These are phyloP conservation scores for Prorops nasuta DNA, from an alignment of 1,140 invertebrate genomes.

Conservation along the genomic window DNA sequence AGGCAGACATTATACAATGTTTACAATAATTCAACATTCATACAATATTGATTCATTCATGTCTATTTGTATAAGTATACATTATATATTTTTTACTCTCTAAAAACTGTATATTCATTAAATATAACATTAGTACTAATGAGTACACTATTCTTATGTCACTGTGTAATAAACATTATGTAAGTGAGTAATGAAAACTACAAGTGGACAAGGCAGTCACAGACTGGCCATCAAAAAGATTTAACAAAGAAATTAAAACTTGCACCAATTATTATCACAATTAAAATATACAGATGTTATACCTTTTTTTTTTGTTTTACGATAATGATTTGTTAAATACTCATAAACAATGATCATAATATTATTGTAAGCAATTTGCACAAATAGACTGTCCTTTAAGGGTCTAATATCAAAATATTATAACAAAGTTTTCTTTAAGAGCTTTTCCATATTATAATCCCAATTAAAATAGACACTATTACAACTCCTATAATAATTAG, in stretches of 20 bases:
- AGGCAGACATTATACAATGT: slow-evolving; percentile 3
- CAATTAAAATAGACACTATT: slow-evolving; percentile 70
- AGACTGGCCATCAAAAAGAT: slow-evolving; percentile 20
- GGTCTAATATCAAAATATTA: neutral
- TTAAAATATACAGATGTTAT: too few relatives aligned
- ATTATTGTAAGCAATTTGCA: too few relatives aligned
- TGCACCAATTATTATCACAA: slow-evolving; percentile 28
- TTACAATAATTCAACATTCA: slow-evolving; percentile 10
- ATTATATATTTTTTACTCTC: neutral
- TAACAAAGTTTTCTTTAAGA: slow-evolving; percentile 16
- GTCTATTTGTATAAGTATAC: neutral
- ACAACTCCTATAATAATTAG: slow-evolving; percentile 66
- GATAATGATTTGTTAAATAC: too few relatives aligned
- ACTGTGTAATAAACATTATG: slow-evolving; percentile 17
- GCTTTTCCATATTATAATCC: slow-evolving; percentile 63
- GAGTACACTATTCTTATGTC: too few relatives aligned
- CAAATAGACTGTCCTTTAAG: too few relatives aligned
- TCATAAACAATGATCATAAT: too few relatives aligned
- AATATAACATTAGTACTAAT: too few relatives aligned
- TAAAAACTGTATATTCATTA: neutral
- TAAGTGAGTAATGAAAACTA: slow-evolving; percentile 30
- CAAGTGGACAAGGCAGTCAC: slow-evolving; percentile 28
- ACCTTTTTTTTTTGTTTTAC: too few relatives aligned
- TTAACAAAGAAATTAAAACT: slow-evolving; percentile 20
- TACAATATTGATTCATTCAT: slow-evolving; percentile 8